Evolutionary conservation across 1,140 invertebrate genomes (phyloP).

Genomic region (Tachypleus tridentatus): DNA sequence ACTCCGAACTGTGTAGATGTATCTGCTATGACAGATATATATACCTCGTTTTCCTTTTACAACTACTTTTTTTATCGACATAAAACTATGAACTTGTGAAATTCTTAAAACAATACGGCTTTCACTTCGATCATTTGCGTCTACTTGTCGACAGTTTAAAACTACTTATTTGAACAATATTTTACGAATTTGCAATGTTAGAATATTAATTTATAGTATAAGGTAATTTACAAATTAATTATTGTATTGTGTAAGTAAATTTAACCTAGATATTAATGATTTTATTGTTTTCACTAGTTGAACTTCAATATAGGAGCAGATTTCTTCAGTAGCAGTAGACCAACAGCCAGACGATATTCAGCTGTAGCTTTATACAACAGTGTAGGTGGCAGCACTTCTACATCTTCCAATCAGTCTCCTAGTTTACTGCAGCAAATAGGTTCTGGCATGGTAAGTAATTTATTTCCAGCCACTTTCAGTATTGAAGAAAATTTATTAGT

Average conservation of each 20-base stretch:
- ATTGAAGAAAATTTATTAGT: too few relatives aligned
- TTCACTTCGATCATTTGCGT: neutral
- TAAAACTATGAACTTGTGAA: too few relatives aligned
- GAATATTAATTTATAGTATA: neutral
- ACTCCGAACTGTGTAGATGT: too few relatives aligned
- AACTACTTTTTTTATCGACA: too few relatives aligned
- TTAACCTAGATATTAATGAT: neutral
- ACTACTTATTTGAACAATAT: neutral
- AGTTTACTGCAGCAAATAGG: constrained; percentile 29
- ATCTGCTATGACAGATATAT: too few relatives aligned
- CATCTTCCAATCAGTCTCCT: constrained; percentile 16
- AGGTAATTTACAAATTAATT: neutral
- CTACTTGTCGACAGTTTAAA: neutral
- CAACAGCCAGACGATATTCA: constrained; percentile 23
- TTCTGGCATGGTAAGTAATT: constrained; percentile 27
- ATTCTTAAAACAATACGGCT: neutral
- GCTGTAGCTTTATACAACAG: constrained; percentile 20
- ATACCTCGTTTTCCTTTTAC: too few relatives aligned
- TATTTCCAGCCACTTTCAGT: neutral
- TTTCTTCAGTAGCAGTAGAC: constrained; percentile 22
- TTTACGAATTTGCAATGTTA: neutral
- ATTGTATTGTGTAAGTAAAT: neutral
- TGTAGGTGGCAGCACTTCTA: constrained; percentile 8
- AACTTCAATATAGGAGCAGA: constrained; percentile 22
- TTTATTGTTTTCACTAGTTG: constrained; percentile 6